Conservation (phyloP, 2,888 invertebrate species). For the Acrobasis consociella region DNA sequence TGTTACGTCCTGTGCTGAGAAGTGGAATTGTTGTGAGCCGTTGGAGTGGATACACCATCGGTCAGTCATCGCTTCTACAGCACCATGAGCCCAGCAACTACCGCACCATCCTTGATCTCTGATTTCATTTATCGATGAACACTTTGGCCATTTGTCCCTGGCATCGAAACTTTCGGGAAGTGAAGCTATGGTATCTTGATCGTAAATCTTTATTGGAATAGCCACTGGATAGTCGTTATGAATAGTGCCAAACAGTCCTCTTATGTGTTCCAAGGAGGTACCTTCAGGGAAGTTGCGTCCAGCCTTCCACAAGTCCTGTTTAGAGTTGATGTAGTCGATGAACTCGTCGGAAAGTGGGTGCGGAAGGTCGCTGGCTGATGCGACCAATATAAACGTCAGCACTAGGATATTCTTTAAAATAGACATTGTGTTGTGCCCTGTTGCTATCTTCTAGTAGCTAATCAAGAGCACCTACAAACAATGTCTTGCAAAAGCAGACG, state of each 20-base stretch:
- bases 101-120: constrained; percentile 92
- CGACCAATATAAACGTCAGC: too few relatives aligned
- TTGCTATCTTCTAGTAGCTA: too few relatives aligned
- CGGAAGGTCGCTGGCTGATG: constrained; percentile 11
- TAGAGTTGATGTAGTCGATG: constrained; percentile 82
- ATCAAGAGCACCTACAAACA: too few relatives aligned
- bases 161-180: constrained; percentile 90
- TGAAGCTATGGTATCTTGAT: constrained; percentile 34
- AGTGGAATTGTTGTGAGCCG: constrained; percentile 81
- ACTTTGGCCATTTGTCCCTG: constrained; percentile 88
- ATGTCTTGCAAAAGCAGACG: too few relatives aligned
- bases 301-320: constrained; percentile 86
- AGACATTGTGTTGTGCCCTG: too few relatives aligned
- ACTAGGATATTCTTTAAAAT: too few relatives aligned
- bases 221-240: constrained; percentile 71
- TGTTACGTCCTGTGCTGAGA: constrained; percentile 86
- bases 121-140: constrained; percentile 88
- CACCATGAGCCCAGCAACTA: constrained; percentile 93
- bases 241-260: constrained; percentile 85
- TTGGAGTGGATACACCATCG: constrained; percentile 88
- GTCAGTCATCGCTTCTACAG: constrained; percentile 91
- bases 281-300: constrained; percentile 87
- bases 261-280: constrained; percentile 82
- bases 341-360: constrained; percentile 72
- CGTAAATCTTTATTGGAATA: not conserved